Percentiles rank a stretch among this genome's conserved stretches.
phyloP scores from a whole-genome alignment of 2,113 vertebrate genomes.

The Ancistrus triradiatus region DNA sequence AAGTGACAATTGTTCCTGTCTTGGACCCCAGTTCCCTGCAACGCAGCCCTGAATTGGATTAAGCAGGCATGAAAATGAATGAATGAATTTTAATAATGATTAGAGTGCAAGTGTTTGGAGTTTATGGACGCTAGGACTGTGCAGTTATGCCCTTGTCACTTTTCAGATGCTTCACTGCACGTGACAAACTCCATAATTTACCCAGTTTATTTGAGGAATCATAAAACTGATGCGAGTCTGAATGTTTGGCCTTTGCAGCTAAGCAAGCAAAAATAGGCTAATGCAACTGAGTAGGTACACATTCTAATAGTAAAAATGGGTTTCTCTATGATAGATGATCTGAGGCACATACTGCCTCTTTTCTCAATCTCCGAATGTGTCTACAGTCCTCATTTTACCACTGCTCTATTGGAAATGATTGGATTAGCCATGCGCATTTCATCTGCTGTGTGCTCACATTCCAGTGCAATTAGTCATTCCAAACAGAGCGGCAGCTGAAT shows the following conservation, averaged over 20 bases:
- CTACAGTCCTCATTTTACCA: conserved; percentile 49
- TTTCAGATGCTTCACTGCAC: too few species aligned
- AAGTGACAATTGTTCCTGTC: too few species aligned
- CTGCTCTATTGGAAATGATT: conserved; percentile 53
- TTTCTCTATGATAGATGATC: conserved; percentile 34
- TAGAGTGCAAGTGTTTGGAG: too few species aligned
- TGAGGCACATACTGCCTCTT: conserved; percentile 25
- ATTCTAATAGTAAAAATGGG: conserved; percentile 37
- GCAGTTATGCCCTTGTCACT: too few species aligned
- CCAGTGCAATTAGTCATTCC: conserved; percentile 60
- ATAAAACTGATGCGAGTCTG: background rate
- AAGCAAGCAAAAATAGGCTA: conserved; percentile 30
- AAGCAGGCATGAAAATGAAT: too few species aligned
- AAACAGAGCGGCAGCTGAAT: conserved; percentile 53
- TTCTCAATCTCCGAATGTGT: conserved; percentile 44
- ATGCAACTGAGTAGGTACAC: conserved; percentile 36
- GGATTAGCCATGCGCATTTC: conserved; percentile 59
- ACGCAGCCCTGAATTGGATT: too few species aligned
- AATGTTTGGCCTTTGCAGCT: background rate
- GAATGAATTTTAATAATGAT: too few species aligned
- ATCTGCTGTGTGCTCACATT: conserved; percentile 59
- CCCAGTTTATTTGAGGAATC: background rate
- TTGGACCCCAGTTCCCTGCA: too few species aligned
- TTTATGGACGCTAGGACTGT: too few species aligned
- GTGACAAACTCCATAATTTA: too few species aligned